Conservation (phyloP, 2,113 vertebrate species). For the Cyrtonyx montezumae region DNA sequence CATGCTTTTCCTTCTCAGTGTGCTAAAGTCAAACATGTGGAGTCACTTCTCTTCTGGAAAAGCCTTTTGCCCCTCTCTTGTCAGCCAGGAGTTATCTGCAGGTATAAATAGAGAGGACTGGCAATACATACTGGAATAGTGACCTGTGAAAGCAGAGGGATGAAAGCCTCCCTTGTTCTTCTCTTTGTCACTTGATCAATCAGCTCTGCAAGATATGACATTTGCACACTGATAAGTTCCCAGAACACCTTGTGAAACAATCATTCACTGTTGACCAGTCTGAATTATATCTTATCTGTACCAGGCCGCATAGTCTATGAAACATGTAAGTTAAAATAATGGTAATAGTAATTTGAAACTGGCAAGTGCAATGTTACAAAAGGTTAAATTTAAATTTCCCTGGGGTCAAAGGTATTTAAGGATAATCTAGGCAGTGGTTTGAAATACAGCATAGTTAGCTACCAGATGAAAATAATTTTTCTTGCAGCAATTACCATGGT, state of each 20-base stretch:
- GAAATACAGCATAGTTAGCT: constrained; percentile 58
- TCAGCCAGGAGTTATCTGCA: neutral
- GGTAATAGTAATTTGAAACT: constrained; percentile 1
- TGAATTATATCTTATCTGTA: neutral
- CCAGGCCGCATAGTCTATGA: constrained; percentile 6
- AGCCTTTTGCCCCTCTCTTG: neutral
- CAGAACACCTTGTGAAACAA: neutral
- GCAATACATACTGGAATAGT: neutral
- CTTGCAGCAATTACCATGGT: constrained; percentile 65
- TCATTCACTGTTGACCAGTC: neutral
- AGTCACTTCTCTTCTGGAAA: neutral
- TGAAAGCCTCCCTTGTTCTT: neutral
- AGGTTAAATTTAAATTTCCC: constrained; percentile 64
- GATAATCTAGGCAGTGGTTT: constrained; percentile 60
- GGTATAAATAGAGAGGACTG: neutral
- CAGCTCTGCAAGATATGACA: neutral
- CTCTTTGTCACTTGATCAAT: neutral
- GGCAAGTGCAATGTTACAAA: constrained; percentile 40
- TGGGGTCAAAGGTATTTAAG: constrained; percentile 66
- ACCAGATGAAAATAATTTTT: constrained; percentile 72
- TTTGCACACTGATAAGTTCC: neutral
- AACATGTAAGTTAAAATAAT: constrained; percentile 21
- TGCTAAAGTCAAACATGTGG: neutral
- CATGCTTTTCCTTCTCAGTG: neutral
- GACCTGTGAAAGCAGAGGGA: neutral